Evolutionary conservation across 2,797 vertebrate genomes (phyloP), one percentile per base, ranked within the genome.

Genomic region (Sparidentex hasta): DNA sequence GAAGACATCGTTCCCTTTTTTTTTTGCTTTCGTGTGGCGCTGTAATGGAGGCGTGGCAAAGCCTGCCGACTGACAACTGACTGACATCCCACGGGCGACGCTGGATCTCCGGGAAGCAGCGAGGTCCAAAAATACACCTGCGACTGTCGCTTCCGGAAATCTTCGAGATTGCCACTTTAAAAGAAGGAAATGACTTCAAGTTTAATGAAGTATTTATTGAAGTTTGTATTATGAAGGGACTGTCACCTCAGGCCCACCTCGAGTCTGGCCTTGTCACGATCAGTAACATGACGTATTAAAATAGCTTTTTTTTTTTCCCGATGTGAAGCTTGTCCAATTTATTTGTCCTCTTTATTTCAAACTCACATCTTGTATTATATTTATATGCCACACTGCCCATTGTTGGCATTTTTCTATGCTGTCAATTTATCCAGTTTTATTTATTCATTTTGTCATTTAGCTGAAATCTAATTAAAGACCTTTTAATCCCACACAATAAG

Each of bases 311-410:
- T 41, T 1, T 63, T 6, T 23, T 27, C 17, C 18, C 0, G 3
- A 18, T 44, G 6, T 44, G 47, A 16, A 7, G 33, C 8, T n/a
- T 56, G 20, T 23, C 2, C 9, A 9, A 17, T 18, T 20, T 55
- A 54, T 54, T 65, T 9, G 13, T 43, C 27, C 8, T 59, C 14
- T 17, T 52, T 71, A 21, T 18, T 56, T 77, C 46, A 48, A 23
- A 20, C 5, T 7, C 3, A 38, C 14, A 7, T 29, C 16, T 27
- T 55, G 2, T 41, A 9, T 59, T 21, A n/a, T 3, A 51, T n/a
- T 23, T 23, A n/a, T 11, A 41, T n/a, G 4, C 23, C 18, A 7
- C 14, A 11, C 18, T 11, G 20, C 16, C 14, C 3, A 0, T 23
- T 63, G 11, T 50, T 48, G 65, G 47, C 41, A 14, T 67, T 20